Conservation (phyloP, 2,888 invertebrate species). For the Dryobotodes eremita region DNA sequence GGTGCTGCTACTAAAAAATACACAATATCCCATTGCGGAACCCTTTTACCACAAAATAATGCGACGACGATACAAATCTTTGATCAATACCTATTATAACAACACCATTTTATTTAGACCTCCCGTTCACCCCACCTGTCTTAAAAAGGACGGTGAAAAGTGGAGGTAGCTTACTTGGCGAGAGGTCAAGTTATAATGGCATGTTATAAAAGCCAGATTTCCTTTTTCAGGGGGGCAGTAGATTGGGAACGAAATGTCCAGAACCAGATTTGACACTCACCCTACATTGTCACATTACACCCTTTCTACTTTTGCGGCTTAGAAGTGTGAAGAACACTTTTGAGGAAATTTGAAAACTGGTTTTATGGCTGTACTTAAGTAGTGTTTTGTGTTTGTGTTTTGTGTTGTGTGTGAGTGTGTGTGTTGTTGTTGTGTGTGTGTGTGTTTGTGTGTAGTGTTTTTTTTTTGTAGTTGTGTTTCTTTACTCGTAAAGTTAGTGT, state of each 20-base stretch:
- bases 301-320: conserved; percentile 74
- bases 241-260: conserved; percentile 82
- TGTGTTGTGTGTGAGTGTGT: too few relatives aligned
- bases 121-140: conserved; percentile 12
- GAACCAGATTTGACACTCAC: conserved; percentile 85
- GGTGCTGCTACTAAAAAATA: conserved; percentile 59
- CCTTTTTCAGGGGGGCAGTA: conserved; percentile 80
- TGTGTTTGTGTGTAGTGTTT: too few relatives aligned
- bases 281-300: conserved; percentile 83
- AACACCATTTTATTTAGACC: conserved; percentile 62
- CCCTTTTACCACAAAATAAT: conserved; percentile 69
- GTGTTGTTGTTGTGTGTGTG: too few relatives aligned
- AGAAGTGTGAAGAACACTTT: conserved; percentile 69
- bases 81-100: conserved; percentile 73
- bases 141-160: conserved; percentile 9
- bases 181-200: conserved; percentile 69
- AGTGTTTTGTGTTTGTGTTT: neutral
- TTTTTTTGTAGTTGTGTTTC: too few relatives aligned
- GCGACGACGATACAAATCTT: conserved; percentile 69
- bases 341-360: neutral
- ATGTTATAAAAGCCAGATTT: conserved; percentile 75
- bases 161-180: conserved; percentile 5
- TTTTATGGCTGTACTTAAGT: neutral
- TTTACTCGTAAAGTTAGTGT: neutral
- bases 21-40: conserved; percentile 54